phyloP scores from a whole-genome alignment of 2,888 invertebrate genomes.

The Zygaena filipendulae region DNA sequence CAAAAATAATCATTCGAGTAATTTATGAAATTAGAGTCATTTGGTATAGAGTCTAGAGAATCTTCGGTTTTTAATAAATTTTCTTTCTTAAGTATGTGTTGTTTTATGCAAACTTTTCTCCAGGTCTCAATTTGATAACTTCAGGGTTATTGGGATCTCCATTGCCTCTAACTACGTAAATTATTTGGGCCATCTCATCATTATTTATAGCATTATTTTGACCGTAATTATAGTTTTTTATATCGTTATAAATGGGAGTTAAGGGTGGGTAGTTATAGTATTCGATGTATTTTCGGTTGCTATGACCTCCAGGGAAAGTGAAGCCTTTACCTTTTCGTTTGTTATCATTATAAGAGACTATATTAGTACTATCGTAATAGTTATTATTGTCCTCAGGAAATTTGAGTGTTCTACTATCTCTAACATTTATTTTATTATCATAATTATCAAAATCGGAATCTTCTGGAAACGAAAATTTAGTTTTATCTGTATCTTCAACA shows the following conservation, averaged over 20 bases:
- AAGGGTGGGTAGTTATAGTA: slow-evolving; percentile 3
- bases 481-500: too few relatives aligned
- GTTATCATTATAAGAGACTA: neutral
- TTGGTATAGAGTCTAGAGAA: too few relatives aligned
- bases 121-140: slow-evolving; percentile 42
- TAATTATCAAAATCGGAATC: slow-evolving; percentile 16
- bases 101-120: too few relatives aligned
- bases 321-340: slow-evolving; percentile 17
- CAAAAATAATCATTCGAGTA: too few relatives aligned
- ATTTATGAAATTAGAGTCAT: too few relatives aligned
- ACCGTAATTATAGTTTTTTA: slow-evolving; percentile 7
- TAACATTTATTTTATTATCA: slow-evolving; percentile 16
- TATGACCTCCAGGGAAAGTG: slow-evolving; percentile 18
- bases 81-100: too few relatives aligned
- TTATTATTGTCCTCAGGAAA: slow-evolving; percentile 20
- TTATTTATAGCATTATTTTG: slow-evolving; percentile 16
- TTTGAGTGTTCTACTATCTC: slow-evolving; percentile 20
- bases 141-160: slow-evolving; percentile 57
- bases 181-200: slow-evolving; percentile 26
- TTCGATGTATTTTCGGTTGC: slow-evolving; percentile 1
- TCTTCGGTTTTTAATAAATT: too few relatives aligned
- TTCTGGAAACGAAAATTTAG: too few relatives aligned
- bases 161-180: slow-evolving; percentile 57
- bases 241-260: slow-evolving; percentile 1
- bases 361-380: neutral